Evolutionary conservation across 2,888 invertebrate genomes (phyloP).

Genomic region (Caenorhabditis sp.): DNA sequence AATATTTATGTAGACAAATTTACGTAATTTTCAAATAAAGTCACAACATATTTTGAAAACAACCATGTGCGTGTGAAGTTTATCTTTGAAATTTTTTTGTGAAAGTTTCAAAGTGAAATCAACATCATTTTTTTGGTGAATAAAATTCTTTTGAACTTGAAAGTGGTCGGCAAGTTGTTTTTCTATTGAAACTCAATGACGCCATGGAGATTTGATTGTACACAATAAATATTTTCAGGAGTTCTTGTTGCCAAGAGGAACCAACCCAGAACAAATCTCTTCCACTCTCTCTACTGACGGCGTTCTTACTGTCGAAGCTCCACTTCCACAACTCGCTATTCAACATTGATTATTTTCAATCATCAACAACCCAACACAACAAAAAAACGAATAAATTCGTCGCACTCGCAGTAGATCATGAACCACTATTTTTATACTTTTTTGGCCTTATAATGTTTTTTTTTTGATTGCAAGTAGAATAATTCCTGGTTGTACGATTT

Average conservation of each 20-base stretch:
- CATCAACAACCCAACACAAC: too few species aligned
- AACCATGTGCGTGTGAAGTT: too few species aligned
- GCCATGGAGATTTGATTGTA: too few species aligned
- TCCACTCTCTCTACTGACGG: conserved; percentile 95
- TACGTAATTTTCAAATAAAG: too few species aligned
- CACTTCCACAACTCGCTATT: conserved; percentile 78
- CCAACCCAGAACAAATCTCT: conserved; percentile 93
- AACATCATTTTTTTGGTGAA: too few species aligned
- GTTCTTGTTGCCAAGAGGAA: conserved; percentile 93
- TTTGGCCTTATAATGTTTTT: neutral
- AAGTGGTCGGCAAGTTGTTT: too few species aligned
- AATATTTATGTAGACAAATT: too few species aligned
- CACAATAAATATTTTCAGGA: conserved; percentile 74
- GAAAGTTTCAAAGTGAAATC: too few species aligned
- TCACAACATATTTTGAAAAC: too few species aligned
- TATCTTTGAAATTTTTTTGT: too few species aligned
- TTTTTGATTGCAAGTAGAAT: neutral
- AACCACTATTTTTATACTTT: neutral
- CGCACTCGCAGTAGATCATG: neutral
- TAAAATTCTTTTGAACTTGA: too few species aligned
- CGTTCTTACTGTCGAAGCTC: conserved; percentile 93
- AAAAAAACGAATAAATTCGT: neutral
- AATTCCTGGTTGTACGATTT: neutral
- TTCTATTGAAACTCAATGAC: too few species aligned
- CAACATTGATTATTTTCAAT: conserved; percentile 54